phyloP scores from a whole-genome alignment of 2,113 vertebrate species.

The Bufo bufo region DNA sequence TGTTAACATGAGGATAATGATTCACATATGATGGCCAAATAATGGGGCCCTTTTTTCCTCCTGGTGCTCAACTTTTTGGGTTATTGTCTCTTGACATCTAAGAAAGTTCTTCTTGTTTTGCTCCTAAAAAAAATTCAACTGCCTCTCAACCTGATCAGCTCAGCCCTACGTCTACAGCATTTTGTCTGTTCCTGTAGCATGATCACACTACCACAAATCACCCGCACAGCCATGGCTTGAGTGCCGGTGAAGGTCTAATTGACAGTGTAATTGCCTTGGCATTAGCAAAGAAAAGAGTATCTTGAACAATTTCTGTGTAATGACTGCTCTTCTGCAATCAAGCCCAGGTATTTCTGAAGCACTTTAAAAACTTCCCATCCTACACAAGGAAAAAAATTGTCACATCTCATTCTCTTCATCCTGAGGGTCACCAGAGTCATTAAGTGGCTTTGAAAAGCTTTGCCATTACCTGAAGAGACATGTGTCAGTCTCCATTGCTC shows the following conservation, averaged over 20 bases:
- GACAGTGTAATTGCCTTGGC: not conserved
- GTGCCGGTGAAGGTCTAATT: not conserved
- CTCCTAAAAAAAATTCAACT: not conserved
- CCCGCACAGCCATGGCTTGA: not conserved
- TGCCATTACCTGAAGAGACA: constrained; percentile 21
- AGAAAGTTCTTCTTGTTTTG: too few relatives aligned
- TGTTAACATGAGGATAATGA: too few relatives aligned
- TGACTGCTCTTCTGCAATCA: constrained; percentile 32
- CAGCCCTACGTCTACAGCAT: not conserved
- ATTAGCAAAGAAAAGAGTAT: not conserved
- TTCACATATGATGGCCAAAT: too few relatives aligned
- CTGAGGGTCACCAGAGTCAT: constrained; percentile 1
- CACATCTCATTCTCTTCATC: not conserved
- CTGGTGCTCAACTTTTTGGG: not conserved
- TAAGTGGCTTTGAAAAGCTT: constrained; percentile 4
- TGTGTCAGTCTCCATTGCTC: not conserved
- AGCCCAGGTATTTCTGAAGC: not conserved
- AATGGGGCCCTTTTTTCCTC: not conserved
- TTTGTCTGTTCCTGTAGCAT: not conserved
- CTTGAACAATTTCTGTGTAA: not conserved
- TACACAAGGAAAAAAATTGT: not conserved
- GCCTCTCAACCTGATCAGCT: not conserved
- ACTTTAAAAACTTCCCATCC: not conserved
- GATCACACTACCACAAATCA: not conserved
- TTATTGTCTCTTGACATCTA: not conserved